Evolutionary conservation across 2,113 vertebrate genomes (phyloP).

Genomic region (Leucoraja erinaceus): DNA sequence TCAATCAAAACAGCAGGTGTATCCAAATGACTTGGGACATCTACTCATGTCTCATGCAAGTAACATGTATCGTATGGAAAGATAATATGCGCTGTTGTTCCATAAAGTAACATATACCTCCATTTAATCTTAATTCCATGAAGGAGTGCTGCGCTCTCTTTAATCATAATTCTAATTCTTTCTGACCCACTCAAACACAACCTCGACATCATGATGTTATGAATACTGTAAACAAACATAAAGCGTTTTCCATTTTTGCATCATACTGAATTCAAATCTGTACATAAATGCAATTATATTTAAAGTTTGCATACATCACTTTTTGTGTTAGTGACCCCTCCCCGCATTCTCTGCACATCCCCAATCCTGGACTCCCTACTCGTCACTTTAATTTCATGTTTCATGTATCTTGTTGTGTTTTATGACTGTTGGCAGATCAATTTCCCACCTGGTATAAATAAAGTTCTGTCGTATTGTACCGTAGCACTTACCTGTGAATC

Average conservation of each 20-base stretch:
- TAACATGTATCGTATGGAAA: too few species aligned
- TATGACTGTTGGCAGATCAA: too few species aligned
- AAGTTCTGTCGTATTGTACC: too few species aligned
- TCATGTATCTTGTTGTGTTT: too few species aligned
- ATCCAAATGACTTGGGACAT: not conserved
- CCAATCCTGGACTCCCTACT: too few species aligned
- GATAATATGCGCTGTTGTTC: too few species aligned
- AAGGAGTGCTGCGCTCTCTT: not conserved
- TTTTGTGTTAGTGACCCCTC: not conserved
- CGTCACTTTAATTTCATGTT: too few species aligned
- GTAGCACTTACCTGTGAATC: not conserved
- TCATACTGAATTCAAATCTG: not conserved
- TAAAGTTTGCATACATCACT: not conserved
- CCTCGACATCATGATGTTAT: not conserved
- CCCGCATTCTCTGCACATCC: too few species aligned
- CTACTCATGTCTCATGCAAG: not conserved
- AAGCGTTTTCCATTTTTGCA: not conserved
- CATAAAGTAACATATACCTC: not conserved
- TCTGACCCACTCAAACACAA: not conserved
- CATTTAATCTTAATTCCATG: not conserved
- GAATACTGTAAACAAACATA: not conserved
- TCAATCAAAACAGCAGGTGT: not conserved
- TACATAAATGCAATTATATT: not conserved
- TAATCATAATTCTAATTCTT: not conserved
- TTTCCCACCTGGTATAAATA: too few species aligned